Percentiles rank a stretch among this genome's conserved stretches.
Conservation (phyloP, 2,113 vertebrate genomes). For the Istiophorus platypterus region DNA sequence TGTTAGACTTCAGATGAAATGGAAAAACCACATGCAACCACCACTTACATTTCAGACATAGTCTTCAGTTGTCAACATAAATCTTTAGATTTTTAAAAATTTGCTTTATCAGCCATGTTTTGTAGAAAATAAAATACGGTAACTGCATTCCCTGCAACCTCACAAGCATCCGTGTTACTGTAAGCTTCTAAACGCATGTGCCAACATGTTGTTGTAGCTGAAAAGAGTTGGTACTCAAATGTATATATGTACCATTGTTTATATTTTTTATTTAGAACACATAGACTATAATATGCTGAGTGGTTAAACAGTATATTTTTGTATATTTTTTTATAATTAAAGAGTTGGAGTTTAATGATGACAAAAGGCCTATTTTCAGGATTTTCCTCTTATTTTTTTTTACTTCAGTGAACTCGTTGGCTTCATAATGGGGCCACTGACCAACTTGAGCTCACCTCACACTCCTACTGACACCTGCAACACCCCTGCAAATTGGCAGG, state of each 20-base stretch:
- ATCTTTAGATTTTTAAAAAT: neutral
- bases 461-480: slow-evolving; percentile 81
- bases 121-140: neutral
- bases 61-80: neutral
- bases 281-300: neutral
- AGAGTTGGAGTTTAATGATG: slow-evolving; percentile 19
- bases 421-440: slow-evolving; percentile 80
- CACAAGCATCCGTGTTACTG: neutral
- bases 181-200: neutral
- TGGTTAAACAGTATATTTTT: neutral
- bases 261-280: neutral
- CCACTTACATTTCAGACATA: slow-evolving; percentile 7
- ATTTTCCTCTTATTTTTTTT: slow-evolving; percentile 2
- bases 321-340: neutral
- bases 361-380: slow-evolving; percentile 18
- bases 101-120: neutral
- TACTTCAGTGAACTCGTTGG: slow-evolving; percentile 44
- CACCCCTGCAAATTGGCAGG: slow-evolving; percentile 81
- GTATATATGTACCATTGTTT: neutral
- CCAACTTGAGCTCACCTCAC: slow-evolving; percentile 75
- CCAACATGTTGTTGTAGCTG: neutral
- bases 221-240: neutral
- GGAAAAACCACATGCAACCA: slow-evolving; percentile 27
- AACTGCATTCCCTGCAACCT: neutral
- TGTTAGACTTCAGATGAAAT: slow-evolving; percentile 39